Evolutionary conservation across 2,888 invertebrate species (phyloP), one percentile per base, ranked within the genome.

Genomic region (Tholera decimalis): DNA sequence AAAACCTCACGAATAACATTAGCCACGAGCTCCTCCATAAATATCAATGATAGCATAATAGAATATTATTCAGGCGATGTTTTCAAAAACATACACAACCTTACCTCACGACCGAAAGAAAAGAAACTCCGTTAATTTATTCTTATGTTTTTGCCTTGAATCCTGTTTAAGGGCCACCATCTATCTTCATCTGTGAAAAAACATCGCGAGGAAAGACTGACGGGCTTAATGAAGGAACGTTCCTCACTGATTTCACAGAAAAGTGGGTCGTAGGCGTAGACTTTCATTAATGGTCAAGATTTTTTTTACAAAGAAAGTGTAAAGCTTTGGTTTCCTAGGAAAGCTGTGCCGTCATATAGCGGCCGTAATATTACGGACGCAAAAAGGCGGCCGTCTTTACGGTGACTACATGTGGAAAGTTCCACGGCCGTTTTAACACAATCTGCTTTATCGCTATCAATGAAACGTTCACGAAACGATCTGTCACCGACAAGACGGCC

Each of bases 131-230:
- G 75, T 72, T 81, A 79, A 83, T 85, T 83, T 83, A 83, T 82
- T 78, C 81, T 61, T 66, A 78, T 80, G 71, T 86, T 85, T 85
- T 83, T 83, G 82, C 78, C 73, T 70, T 56, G 71, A 60, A 71
- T 69, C 67, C 73, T 75, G 67, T 65, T 79, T 65, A 82, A 83
- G 77, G 75, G 68, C 63, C 65, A 69, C 74, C 86, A 88, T 89
- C 84, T 77, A 85, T 89, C 89, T 89, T 89, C 89, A 89, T 89
- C 86, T 85, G 79, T 64, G 77, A 75, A 84, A 83, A 78, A 79
- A 81, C 71, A 76, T 75, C 77, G 79, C 73, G 74, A 72, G 62
- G 71, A 51, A 69, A 81, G 83, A 87, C 83, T 82, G 85, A 84
- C 85, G 74, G 79, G 59, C 65, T 62, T 87, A 87, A 89, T 87